Base-by-base conservation (phyloP, 2,113 vertebrate species). In the Tachuris rubrigastra region DNA sequence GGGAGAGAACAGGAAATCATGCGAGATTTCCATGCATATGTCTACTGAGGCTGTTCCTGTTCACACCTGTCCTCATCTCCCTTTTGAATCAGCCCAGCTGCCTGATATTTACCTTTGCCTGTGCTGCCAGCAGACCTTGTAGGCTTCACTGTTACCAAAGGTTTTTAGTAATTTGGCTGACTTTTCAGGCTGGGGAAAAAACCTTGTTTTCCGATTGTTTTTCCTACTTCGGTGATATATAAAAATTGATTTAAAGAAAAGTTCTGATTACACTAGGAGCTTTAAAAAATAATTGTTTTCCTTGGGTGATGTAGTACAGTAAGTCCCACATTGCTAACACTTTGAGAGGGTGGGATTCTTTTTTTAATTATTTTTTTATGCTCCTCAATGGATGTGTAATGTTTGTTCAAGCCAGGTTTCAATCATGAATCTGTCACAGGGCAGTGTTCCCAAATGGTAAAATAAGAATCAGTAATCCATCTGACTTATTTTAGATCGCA, bases 61-160 rank as follows among this genome's bases (percentile, higher is more conserved):
- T 96, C 84, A 41, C 91, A 95, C 96, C 96, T 97, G 94, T 89
- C 89, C 89, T 74, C 39, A 31, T 63, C 47, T 87, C 76, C 79
- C 93, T 81, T 78, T 39, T 81, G 65, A 90, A 68, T 60, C 49
- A 56, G 52, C 44, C 46, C 86, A 77, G 88, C 92, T 92, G 94
- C 79, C 75, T 83, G 68, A 33, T 83, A 91, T 33, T 93, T 96
- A 85, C 93, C 66, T 91, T 85, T 67, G 77, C 60, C 55, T 78
- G 49, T 41, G 39, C 81, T 88, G 56, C 67, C 56, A 50, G 23
- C 71, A 66, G 31, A 55, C 42, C 35, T 69, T 18, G 12, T 25
- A 42, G 22, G 69, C 49, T 87, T 71, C 1, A 8, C 80, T 80
- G 8, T 52, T 76, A 81, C 52, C 55, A 16, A 74, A 55, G 35